Conservation (phyloP, 2,797 vertebrate species). For the Sandelia bainsii region DNA sequence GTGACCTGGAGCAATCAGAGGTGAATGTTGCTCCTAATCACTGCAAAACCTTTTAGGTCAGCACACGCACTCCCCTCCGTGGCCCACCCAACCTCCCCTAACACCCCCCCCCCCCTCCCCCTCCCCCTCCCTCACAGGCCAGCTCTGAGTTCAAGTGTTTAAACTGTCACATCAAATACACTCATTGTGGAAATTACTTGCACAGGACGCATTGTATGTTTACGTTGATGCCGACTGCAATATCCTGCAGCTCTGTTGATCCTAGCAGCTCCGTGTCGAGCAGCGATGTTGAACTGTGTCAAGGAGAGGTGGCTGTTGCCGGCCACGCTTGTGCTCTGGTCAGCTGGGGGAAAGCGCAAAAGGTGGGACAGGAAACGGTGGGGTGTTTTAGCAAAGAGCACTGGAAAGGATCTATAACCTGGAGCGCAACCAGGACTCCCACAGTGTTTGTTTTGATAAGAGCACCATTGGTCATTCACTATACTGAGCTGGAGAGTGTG, state of each 20-base stretch:
- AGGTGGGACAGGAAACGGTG: constrained; percentile 58
- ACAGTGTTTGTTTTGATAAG: constrained; percentile 56
- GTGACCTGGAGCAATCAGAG: constrained; percentile 80
- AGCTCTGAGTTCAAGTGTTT: constrained; percentile 74
- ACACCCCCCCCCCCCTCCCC: constrained; percentile 31
- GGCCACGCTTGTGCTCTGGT: constrained; percentile 35
- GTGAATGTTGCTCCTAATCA: constrained; percentile 70
- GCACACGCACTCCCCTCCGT: constrained; percentile 13
- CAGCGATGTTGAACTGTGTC: constrained; percentile 40
- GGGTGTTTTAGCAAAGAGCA: constrained; percentile 27
- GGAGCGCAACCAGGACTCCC: constrained; percentile 36
- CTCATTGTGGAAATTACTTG: constrained; percentile 65
- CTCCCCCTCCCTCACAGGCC: constrained; percentile 32
- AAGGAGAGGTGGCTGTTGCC: constrained; percentile 51
- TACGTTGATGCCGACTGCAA: constrained; percentile 76
- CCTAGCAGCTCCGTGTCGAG: constrained; percentile 33
- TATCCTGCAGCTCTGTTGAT: constrained; percentile 76
- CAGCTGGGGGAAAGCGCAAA: constrained; percentile 29
- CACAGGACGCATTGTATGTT: constrained; percentile 69
- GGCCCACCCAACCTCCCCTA: constrained; percentile 53
- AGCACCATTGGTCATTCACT: constrained; percentile 11
- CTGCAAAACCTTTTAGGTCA: constrained; percentile 60
- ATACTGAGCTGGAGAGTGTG: constrained; percentile 19
- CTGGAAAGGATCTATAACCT: constrained; percentile 50
- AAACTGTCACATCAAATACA: constrained; percentile 78